Base-by-base conservation (phyloP, 1,140 invertebrate species). In the Camponotus vicinus region DNA sequence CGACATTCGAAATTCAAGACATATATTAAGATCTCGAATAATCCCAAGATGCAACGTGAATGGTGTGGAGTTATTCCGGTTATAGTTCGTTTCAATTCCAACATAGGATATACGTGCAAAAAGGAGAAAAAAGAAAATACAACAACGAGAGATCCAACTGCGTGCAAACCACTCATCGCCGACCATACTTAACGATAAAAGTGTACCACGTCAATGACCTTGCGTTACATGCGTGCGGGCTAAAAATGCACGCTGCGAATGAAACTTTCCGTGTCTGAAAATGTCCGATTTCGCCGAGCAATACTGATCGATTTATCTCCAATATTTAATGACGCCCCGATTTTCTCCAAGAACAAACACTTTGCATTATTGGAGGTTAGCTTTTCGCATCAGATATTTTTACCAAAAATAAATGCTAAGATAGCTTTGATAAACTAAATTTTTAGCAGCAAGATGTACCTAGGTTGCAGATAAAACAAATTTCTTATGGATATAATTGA, bases 131-230 rank as follows among this genome's bases (percentile, higher is more conserved):
- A 87, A 86, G 89, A 75, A 49, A 78, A 82, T 67, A 85, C 84
- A 91, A 93, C 89, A 86, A 89, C 86, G 85, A 90, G 91, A 92
- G 92, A 92, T 91, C 87, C 82, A 87, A 89, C 89, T 88, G 88
- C 88, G 88, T 76, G 83, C 88, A 85, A 92, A 91, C 86, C 89
- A 89, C 77, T 92, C 86, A 89, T 90, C 88, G 86, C 82, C 88
- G 90, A 84, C 92, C 93, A 93, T 94, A 93, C 92, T 93, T 93
- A 93, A 92, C 92, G 93, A 94, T 94, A 95, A 95, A 95, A 94
- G 93, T 95, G 92, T 94, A 95, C 93, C 94, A 92, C 92, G 94
- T 95, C 94, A 94, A 94, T 95, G 94, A 95, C 94, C 94, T 93
- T 93, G 88, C 88, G 91, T 88, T 27, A 91, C 90, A 92, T 92